A percentile compares a stretch with the other conserved stretches of the same genome.
Evolutionary conservation across 1,140 invertebrate genomes (phyloP).

Genomic region (Heliconius himera): DNA sequence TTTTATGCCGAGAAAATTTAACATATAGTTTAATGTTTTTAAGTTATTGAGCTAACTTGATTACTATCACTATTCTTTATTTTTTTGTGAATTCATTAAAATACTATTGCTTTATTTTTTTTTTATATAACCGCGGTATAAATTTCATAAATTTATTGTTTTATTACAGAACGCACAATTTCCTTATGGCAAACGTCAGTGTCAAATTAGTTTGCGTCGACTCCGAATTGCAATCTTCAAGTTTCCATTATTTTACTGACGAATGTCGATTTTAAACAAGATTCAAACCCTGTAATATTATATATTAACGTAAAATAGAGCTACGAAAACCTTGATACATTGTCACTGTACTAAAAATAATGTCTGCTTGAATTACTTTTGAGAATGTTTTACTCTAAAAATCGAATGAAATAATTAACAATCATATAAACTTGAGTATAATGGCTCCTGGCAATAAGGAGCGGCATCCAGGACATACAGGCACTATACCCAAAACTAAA

Average conservation of each 20-base stretch:
- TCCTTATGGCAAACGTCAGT: conserved; percentile 35
- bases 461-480: conserved; percentile 74
- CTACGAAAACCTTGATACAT: background rate
- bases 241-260: conserved; percentile 24
- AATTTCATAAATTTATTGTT: background rate
- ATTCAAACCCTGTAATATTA: background rate
- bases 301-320: background rate
- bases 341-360: background rate
- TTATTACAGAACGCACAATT: conserved; percentile 36
- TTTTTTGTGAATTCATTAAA: background rate
- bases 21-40: background rate
- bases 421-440: conserved; percentile 48
- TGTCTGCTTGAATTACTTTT: background rate
- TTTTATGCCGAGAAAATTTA: background rate
- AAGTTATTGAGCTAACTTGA: too few species aligned
- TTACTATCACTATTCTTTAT: background rate
- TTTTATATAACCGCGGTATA: background rate
- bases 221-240: conserved; percentile 28
- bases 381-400: conserved; percentile 26
- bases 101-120: background rate
- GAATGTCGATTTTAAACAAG: background rate
- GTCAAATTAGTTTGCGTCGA: conserved; percentile 46
- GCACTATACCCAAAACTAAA: conserved; percentile 80
- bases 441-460: conserved; percentile 80
- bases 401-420: conserved; percentile 39